Evolutionary conservation across 2,113 vertebrate species (phyloP).

Genomic region (Xiphorhynchus elegans): DNA sequence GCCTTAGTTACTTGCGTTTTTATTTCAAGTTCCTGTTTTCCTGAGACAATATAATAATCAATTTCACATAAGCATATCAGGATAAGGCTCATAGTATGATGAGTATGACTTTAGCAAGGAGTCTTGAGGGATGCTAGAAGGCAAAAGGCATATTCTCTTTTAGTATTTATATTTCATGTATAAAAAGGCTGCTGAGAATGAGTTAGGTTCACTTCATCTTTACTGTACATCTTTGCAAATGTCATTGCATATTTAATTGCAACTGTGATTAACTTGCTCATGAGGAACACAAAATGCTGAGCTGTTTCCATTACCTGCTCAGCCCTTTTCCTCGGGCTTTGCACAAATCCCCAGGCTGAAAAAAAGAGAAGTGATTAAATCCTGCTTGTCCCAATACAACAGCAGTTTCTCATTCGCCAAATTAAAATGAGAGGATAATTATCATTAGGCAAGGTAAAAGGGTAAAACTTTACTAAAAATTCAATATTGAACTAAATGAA

Average conservation of each 20-base stretch:
- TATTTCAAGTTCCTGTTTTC: background rate
- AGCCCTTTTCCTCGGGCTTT: background rate
- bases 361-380: background rate
- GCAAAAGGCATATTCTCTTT: constrained; percentile 31
- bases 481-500: background rate
- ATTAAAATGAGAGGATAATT: background rate
- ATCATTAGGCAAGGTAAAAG: background rate
- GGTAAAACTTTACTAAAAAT: background rate
- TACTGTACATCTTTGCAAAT: constrained; percentile 25
- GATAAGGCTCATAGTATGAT: background rate
- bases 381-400: background rate
- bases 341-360: background rate
- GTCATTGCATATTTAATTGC: constrained; percentile 21
- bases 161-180: background rate
- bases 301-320: background rate
- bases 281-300: background rate
- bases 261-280: constrained; percentile 34
- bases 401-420: background rate
- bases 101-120: constrained; percentile 13
- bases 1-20: background rate
- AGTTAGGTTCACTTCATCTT: background rate
- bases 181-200: background rate
- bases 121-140: constrained; percentile 11
- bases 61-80: background rate
- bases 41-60: background rate